A percentile compares a stretch with the other conserved stretches of the same genome.
Evolutionary conservation across 2,113 vertebrate genomes (phyloP).

Genomic region (Miniopterus natalensis): DNA sequence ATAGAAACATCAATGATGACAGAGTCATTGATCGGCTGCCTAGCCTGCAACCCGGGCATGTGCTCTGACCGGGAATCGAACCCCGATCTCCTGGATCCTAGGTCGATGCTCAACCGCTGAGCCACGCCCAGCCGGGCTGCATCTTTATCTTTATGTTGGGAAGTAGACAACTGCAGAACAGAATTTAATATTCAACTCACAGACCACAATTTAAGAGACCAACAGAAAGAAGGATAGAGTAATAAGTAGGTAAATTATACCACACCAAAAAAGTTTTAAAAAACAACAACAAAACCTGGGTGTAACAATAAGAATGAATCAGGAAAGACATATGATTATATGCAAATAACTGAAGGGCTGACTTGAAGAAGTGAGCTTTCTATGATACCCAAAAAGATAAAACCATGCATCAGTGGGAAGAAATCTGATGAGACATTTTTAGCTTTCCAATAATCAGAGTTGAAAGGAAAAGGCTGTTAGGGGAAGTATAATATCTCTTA

Average conservation of each 20-base stretch:
- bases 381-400: not conserved
- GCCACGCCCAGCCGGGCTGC: not conserved
- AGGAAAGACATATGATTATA: not conserved
- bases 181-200: constrained; percentile 1
- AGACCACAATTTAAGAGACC: not conserved
- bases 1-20: too few species aligned
- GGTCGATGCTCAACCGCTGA: too few species aligned
- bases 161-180: not conserved
- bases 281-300: not conserved
- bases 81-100: too few species aligned
- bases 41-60: too few species aligned
- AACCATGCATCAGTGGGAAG: not conserved
- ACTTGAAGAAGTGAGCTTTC: constrained; percentile 7
- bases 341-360: not conserved
- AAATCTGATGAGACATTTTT: not conserved
- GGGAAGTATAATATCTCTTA: not conserved
- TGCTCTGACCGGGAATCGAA: too few species aligned
- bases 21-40: too few species aligned
- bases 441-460: constrained; percentile 3
- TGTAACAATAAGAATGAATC: not conserved
- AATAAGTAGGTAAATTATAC: not conserved
- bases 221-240: not conserved
- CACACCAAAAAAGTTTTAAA: not conserved
- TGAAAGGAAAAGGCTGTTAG: constrained; percentile 6
- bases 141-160: not conserved